A percentile compares a stretch with the other conserved stretches of the same genome.
Evolutionary conservation across 2,797 vertebrate species (phyloP).

Genomic region (Danio tinwini): DNA sequence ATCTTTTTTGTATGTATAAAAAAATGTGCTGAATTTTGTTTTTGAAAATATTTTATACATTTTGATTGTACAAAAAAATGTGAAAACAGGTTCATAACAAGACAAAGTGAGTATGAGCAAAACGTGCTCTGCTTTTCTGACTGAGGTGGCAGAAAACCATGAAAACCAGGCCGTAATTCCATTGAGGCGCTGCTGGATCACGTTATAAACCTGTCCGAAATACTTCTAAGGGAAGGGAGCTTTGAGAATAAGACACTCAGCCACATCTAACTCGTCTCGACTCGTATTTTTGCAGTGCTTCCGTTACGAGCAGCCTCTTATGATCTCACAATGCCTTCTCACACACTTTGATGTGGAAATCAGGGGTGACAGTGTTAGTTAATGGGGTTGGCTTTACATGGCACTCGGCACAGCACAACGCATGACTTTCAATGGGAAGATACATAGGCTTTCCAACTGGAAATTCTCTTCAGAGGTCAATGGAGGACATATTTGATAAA

Average conservation of each 20-base stretch:
- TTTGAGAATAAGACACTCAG: constrained; percentile 43
- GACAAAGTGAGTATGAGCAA: constrained; percentile 1
- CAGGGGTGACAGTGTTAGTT: constrained; percentile 38
- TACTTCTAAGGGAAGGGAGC: constrained; percentile 40
- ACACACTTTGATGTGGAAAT: constrained; percentile 56
- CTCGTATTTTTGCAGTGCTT: constrained; percentile 35
- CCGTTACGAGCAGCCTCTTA: constrained; percentile 41
- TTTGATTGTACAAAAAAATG: too few relatives aligned
- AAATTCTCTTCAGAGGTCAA: neutral
- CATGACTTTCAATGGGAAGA: neutral
- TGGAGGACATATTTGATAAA: neutral
- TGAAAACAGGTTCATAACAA: neutral
- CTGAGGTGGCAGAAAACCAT: constrained; percentile 1
- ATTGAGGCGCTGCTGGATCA: constrained; percentile 16
- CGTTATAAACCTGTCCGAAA: constrained; percentile 16
- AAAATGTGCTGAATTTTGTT: too few relatives aligned
- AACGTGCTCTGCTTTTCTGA: neutral
- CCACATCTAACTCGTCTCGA: constrained; percentile 45
- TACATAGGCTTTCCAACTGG: neutral
- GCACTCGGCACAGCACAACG: neutral
- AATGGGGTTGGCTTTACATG: constrained; percentile 4
- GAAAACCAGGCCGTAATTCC: constrained; percentile 13
- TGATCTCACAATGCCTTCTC: constrained; percentile 37
- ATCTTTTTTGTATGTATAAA: neutral
- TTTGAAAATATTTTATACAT: too few relatives aligned